Evolutionary conservation across 2,797 vertebrate species (phyloP).

Genomic region (Eleutherodactylus coqui): DNA sequence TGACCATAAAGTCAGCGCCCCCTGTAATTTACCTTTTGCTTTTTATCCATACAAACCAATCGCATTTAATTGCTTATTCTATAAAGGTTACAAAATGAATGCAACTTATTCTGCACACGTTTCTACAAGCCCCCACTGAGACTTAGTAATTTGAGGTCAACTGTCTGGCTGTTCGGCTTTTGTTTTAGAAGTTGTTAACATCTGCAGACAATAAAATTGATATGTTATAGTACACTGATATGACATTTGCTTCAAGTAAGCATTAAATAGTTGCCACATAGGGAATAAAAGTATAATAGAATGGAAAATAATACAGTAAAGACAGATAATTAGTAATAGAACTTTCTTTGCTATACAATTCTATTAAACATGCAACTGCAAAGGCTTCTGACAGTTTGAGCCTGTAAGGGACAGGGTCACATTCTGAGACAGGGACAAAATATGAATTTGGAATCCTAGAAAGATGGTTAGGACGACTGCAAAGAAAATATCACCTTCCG

Average conservation of each 20-base stretch:
- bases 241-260: not conserved
- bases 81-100: not conserved
- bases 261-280: not conserved
- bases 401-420: not conserved
- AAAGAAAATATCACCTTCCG: no score
- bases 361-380: not conserved
- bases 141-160: slow-evolving; percentile 1
- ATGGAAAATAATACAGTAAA: not conserved
- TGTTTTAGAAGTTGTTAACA: slow-evolving; percentile 29
- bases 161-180: slow-evolving; percentile 12
- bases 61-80: not conserved
- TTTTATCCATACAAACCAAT: not conserved
- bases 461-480: not conserved
- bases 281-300: not conserved
- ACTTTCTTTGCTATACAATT: not conserved
- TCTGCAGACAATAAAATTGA: not conserved
- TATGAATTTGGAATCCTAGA: no score
- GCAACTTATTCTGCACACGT: slow-evolving; percentile 9
- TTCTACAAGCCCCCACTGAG: slow-evolving; percentile 13
- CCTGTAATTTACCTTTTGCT: not conserved
- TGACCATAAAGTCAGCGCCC: not conserved
- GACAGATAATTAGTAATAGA: not conserved
- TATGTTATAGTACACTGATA: not conserved
- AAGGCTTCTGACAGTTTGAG: not conserved
- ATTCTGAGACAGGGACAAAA: not conserved